Conservation (phyloP, 2,797 vertebrate genomes). For the Tragelaphus oryx region DNA sequence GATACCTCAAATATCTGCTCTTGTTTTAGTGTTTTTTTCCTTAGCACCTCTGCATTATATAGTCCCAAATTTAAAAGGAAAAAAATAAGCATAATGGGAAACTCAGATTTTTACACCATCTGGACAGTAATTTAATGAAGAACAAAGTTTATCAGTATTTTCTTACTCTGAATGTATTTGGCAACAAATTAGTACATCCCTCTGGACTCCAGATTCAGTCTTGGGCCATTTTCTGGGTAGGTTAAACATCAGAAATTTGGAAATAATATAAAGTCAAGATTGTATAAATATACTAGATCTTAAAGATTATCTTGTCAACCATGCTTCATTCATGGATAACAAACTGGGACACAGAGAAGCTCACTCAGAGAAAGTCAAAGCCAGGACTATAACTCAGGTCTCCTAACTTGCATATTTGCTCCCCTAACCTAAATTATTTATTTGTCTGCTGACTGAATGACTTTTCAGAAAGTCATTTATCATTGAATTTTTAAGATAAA, state of each 20-base stretch:
- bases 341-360: neutral
- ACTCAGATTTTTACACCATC: neutral
- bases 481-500: constrained; percentile 15
- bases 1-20: neutral
- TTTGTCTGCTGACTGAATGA: neutral
- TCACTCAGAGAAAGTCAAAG: neutral
- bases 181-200: neutral
- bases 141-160: neutral
- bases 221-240: neutral
- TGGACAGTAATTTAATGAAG: neutral
- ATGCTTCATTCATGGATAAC: neutral
- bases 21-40: neutral
- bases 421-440: neutral
- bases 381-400: neutral
- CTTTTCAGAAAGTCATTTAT: constrained; percentile 27
- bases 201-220: neutral
- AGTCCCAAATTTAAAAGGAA: neutral
- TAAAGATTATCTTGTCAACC: neutral
- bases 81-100: neutral
- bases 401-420: neutral
- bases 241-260: neutral
- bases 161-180: neutral
- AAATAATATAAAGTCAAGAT: neutral
- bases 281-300: neutral
- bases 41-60: neutral